Evolutionary conservation across 2,113 vertebrate species (phyloP), one percentile per base, ranked within the genome.

Genomic region (Petromus typicus): DNA sequence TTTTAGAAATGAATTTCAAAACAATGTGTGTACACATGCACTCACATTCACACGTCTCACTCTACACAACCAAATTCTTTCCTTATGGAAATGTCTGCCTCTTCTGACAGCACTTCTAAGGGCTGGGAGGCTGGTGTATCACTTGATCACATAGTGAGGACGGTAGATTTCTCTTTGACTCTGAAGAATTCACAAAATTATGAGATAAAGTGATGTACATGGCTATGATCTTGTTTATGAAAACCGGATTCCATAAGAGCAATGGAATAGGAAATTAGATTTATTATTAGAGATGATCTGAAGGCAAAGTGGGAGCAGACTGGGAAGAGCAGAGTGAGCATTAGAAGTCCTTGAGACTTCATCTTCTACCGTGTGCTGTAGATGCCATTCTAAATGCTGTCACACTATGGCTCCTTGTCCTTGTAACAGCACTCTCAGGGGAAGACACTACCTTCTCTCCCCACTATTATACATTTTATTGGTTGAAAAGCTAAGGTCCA

Each of bases 1-100:
- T 88, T 93, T 86, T 91, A 43, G 13, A 91, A 96, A 93, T 79
- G 9, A 92, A 64, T 61, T 89, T 22, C 63, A 48, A 95, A 63
- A 40, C 18, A 76, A 3, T 56, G 37, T 27, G 34, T 14, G 4
- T 17, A 16, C 16, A 14, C 23, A 43, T 7, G 3, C 16, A 40
- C 14, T 56, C 5, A 79, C 12, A 32, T 3, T 56, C 51, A 45
- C 11, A 7, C 4, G 37, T 75, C 82, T 76, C 75, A 69, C 9
- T 12, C 56, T 32, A 37, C 11, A 17, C 59, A 79, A 67, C 43
- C 57, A 91, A 93, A 75, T 59, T 57, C 22, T n/a, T 48, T 88
- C 54, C 40, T 13, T 9, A 10, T 67, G 25, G 25, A 22, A 34
- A 57, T 45, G 54, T 56, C n/a, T 76, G 17, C 51, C 59, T 66